Evolutionary conservation across 2,113 vertebrate genomes (phyloP).

Genomic region (Rhinopithecus roxellana): DNA sequence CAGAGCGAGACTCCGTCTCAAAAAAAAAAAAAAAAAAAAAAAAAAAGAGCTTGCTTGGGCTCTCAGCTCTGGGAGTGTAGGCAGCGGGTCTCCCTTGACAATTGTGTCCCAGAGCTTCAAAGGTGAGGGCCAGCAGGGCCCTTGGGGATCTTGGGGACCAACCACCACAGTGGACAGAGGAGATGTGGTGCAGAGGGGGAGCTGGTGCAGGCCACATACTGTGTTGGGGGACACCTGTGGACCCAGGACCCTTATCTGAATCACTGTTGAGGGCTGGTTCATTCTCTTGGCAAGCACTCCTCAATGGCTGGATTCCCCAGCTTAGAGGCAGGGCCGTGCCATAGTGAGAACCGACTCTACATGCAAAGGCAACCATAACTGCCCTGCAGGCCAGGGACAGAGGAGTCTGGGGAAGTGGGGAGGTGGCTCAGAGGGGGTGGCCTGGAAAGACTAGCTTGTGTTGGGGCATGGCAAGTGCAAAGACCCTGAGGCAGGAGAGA

Average conservation of each 20-base stretch:
- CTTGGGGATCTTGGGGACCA: too few relatives aligned
- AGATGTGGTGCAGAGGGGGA: not conserved
- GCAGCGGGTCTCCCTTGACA: not conserved
- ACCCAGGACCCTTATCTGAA: not conserved
- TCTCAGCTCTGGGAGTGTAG: not conserved
- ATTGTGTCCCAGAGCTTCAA: not conserved
- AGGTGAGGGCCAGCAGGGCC: not conserved
- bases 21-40: too few relatives aligned
- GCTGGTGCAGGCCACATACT: not conserved
- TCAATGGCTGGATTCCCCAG: fast-evolving
- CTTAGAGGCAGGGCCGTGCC: not conserved
- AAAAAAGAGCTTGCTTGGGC: not conserved
- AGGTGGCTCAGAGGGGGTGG: too few relatives aligned
- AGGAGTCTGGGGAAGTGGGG: too few relatives aligned
- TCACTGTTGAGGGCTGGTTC: not conserved
- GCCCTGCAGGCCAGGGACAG: too few relatives aligned
- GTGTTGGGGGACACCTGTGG: not conserved
- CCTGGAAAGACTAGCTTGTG: too few relatives aligned
- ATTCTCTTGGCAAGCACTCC: not conserved
- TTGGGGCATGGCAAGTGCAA: too few relatives aligned
- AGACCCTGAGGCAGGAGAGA: too few relatives aligned
- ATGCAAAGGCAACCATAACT: too few relatives aligned
- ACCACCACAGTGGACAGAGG: not conserved
- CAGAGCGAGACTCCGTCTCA: too few relatives aligned
- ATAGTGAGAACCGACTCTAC: fast-evolving